Evolutionary conservation across 2,888 invertebrate species (phyloP), one percentile per base, ranked within the genome.

Genomic region (Pristionchus japonicus): DNA sequence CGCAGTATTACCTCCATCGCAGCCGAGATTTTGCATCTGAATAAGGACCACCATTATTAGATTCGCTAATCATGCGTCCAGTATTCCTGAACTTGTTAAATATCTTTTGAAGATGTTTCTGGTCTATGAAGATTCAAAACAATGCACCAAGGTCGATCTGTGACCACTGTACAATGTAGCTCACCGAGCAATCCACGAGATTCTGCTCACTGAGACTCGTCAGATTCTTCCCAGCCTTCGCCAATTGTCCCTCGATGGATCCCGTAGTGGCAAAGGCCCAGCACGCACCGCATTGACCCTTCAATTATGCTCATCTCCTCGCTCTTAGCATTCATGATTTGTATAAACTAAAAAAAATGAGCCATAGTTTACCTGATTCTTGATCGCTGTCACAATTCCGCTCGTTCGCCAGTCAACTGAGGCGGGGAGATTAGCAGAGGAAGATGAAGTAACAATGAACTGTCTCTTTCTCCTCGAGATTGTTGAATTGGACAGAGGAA

Each of bases 201-300:
- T 82, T 27, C 52, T 82, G 82, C 23, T 82, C 82, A 52, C 82
- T 82, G 23, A 82, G 52, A 52, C 52, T 82, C 0, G 52, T 34
- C n/a, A 82, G 20, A 49, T 49, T 82, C 34, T 34, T n/a, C 23
- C 82, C 52, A 34, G 9, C 52, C 82, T 37, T 82, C 9, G 49
- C 37, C 34, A 52, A 94, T 89, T 95, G 95, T 11, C 95, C 95
- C 91, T 95, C 95, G 61, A 95, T 90, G 7, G 95, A 91, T 31
- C 52, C 96, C 0, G 94, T 94, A 67, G 87, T 40, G 4, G 77
- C 84, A 31, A 77, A 87, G n/a, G 84, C 47, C 77, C 86, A 40
- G 91, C 98, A 97, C 49, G 97, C 97, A 34, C 97, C 97, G 93
- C 98, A 98, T 15, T 95, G 95, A 0, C 97, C 97, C 95, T 95